Percentiles rank a stretch among this genome's conserved stretches.
These are phyloP conservation scores for Aleiodes leptofemur DNA, from an alignment of 2,888 invertebrate genomes.

Conservation along the genomic window DNA sequence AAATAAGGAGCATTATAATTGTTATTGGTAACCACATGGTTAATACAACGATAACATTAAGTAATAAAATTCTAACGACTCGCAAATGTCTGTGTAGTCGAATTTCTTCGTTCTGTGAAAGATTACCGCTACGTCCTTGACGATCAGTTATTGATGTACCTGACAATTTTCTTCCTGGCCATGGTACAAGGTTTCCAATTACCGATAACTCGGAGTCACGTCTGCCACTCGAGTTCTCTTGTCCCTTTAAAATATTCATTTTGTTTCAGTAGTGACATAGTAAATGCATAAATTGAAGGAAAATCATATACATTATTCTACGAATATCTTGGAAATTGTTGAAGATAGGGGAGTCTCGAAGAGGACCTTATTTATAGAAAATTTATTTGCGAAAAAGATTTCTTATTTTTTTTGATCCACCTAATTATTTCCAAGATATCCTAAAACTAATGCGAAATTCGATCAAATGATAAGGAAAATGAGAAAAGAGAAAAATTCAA, in stretches of 20 bases:
- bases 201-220: constrained; percentile 77
- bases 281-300: not conserved
- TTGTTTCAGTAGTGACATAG: not conserved
- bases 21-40: constrained; percentile 79
- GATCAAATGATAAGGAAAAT: too few relatives aligned
- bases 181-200: constrained; percentile 76
- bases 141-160: constrained; percentile 69
- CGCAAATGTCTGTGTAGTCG: constrained; percentile 77
- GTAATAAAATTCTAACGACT: constrained; percentile 77
- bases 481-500: too few relatives aligned
- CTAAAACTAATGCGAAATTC: too few relatives aligned
- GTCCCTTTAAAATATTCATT: constrained; percentile 48
- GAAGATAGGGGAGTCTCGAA: not conserved
- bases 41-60: constrained; percentile 78
- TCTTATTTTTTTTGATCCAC: too few relatives aligned
- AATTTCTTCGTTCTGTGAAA: constrained; percentile 77
- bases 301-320: not conserved
- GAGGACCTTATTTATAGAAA: not conserved
- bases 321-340: not conserved
- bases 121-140: constrained; percentile 73
- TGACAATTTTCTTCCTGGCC: constrained; percentile 75
- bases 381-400: too few relatives aligned
- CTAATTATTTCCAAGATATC: too few relatives aligned
- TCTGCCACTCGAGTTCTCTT: constrained; percentile 63
- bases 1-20: constrained; percentile 77